Base-by-base conservation (phyloP, 2,113 vertebrate genomes). In the Tetraodon nigroviridis region DNA sequence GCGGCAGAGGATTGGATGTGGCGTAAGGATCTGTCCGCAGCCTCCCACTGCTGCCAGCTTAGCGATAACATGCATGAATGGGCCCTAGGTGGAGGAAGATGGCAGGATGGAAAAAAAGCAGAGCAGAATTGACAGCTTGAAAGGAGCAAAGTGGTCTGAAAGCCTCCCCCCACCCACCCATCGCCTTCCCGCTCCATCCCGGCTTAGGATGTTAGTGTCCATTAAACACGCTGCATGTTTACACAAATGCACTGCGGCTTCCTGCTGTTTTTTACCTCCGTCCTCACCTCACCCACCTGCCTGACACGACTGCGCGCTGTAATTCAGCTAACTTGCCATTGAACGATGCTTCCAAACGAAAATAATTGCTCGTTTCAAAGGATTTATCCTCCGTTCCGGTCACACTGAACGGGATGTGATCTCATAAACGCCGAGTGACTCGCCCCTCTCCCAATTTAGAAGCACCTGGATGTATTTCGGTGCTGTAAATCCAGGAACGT, bases 31-130 rank as follows among this genome's bases (percentile, higher is more conserved):
- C 73, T 76, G 67, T 80, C 76, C 62, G 66, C 67, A 73, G 63
- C 71, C 76, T 73, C 71, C 83, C 65, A 58, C 76, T 65, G 69
- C 81, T 83, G 76, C 81, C 81, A 84, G 71, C 68, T 81, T 55
- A 80, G 81, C 70, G 83, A 85, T 84, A 85, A 86, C 79, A 85
- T 82, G 76, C 71, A 71, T 80, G 76, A 85, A 75, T 71, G 75
- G 73, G 77, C 68, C 73, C 79, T 60, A 64, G 80, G 69, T 80
- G 75, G 81, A 74, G 76, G 67, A 66, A 74, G 80, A 80, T 78
- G 73, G 82, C 58, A 62, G 52, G 78, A 51, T 60, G 63, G 41
- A 63, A 75, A 76, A 42, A 65, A 77, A 76, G 60, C 63, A 45
- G 58, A 56, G 57, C 18, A 61, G 70, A 82, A 79, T 76, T 80